These are phyloP conservation scores for Trichonephila inaurata DNA, from an alignment of 1,140 invertebrate genomes.

Conservation along the genomic window DNA sequence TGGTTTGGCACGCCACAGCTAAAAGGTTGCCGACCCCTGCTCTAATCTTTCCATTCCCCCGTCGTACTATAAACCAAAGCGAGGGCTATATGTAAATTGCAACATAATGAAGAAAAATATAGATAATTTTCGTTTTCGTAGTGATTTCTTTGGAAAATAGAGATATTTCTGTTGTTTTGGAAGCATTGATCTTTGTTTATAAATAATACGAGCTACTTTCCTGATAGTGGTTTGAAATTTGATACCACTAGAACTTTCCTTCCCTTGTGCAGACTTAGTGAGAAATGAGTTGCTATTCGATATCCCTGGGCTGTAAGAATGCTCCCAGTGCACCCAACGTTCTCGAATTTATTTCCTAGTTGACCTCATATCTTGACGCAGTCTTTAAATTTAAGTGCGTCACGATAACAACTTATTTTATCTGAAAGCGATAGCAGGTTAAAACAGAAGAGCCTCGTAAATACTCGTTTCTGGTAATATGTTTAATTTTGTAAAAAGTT, in stretches of 20 bases:
- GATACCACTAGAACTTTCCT: not conserved
- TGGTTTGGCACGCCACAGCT: no score
- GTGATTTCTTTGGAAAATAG: not conserved
- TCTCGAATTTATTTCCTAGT: slow-evolving; percentile 30
- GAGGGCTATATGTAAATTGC: no score
- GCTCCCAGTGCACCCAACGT: not conserved
- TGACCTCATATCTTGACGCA: not conserved
- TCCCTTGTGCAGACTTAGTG: not conserved
- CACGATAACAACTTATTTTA: not conserved
- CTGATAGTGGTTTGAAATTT: not conserved
- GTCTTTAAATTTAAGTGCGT: slow-evolving; percentile 16
- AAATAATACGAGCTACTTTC: not conserved
- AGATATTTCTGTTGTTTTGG: not conserved
- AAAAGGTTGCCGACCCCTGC: no score
- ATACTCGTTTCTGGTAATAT: no score
- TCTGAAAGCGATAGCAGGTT: not conserved
- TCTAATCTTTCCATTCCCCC: no score
- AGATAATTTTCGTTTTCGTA: no score
- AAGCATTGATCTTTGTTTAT: not conserved
- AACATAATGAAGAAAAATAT: no score
- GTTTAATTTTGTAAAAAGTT: no score
- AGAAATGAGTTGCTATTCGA: not conserved
- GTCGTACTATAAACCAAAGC: no score
- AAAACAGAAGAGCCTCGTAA: no score
- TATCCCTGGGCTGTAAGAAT: not conserved